Evolutionary conservation across 2,797 vertebrate genomes (phyloP), one percentile per base, ranked within the genome.

Genomic region (Lepidocolaptes lacrymiger): DNA sequence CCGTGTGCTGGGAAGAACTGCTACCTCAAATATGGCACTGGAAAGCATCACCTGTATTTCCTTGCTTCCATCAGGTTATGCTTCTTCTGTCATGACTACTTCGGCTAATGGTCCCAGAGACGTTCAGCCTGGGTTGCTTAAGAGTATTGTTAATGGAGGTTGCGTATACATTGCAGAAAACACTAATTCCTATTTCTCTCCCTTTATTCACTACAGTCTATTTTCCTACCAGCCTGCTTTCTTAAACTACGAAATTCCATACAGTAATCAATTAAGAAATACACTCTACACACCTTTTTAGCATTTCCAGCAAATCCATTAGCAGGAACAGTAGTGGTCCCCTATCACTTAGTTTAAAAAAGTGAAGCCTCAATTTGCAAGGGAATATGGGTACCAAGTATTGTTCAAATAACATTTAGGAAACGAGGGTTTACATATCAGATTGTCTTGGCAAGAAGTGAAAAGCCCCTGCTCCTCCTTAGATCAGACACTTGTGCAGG

Each of bases 1-100:
- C 28, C 5, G 14, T 1, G 0, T 9, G 21, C 7, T 0, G 6
- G 0, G 10, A 1, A 14, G 43, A 41, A 5, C 10, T 7, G 17
- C 1, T 10, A 5, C 7, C 7, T 15, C 9, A 43, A 34, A 28
- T 8, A 9, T 1, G 2, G 14, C 48, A 4, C 68, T 24, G 77
- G 37, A 2, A 49, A 5, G 27, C 1, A 6, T 16, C 26, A 5
- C 10, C 20, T 7, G 7, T 9, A 17, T 26, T 28, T 58, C 14
- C 20, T 27, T 10, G 24, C 28, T 62, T 9, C 14, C 12, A 1
- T 3, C 13, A 18, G 9, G 15, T 26, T 4, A 18, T 2, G 10
- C 19, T 49, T 37, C 43, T n/a, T 51, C 26, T 28, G 27, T 37
- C 34, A 28, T 6, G 34, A 37, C 4, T 3, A 17, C 46, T 78